Base-by-base conservation (phyloP, 1,140 invertebrate genomes). In the Calephelis nemesis region DNA sequence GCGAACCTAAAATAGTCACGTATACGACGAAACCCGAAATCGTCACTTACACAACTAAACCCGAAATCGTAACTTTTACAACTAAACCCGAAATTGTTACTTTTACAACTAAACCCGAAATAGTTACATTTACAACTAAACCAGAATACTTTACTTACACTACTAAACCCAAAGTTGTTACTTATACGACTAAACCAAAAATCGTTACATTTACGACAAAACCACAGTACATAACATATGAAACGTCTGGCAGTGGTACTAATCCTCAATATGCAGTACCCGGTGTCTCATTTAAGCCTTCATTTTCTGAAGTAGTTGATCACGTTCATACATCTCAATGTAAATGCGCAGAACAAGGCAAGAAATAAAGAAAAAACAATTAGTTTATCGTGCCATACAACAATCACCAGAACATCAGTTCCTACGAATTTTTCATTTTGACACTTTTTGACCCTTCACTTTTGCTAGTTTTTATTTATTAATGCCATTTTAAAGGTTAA, bases 101-200 rank as follows among this genome's bases (percentile, higher is more conserved):
- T 0, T 86, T 73, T 69, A 88, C 85, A 0, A 86, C 84, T 5
- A 89, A 89, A 65, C 85, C 85, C 0, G 78, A 87, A 71, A 81
- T 82, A 5, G 74, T 87, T 5, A 87, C 84, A 0, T 88, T 63
- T 65, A 88, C 86, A 1, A 88, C 84, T 0, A 87, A 89, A 15
- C 87, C 87, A 0, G 80, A 89, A 68, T 64, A 79, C 0, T 69
- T 83, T 5, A 84, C 79, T 1, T 87, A 75, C 66, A 89, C 87
- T 5, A 87, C 84, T 4, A 89, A 89, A 68, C 83, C 85, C 0
- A 67, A 86, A 72, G 76, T 81, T 5, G 64, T 88, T 5, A 86
- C 86, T 0, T 90, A 79, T 62, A 90, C 88, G 0, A 88, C 86
- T 0, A 88, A 90, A 47, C 88, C 88, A 0, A 74, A 90, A 71